Conservation (phyloP, 2,797 vertebrate species). For the Molossus molossus region DNA sequence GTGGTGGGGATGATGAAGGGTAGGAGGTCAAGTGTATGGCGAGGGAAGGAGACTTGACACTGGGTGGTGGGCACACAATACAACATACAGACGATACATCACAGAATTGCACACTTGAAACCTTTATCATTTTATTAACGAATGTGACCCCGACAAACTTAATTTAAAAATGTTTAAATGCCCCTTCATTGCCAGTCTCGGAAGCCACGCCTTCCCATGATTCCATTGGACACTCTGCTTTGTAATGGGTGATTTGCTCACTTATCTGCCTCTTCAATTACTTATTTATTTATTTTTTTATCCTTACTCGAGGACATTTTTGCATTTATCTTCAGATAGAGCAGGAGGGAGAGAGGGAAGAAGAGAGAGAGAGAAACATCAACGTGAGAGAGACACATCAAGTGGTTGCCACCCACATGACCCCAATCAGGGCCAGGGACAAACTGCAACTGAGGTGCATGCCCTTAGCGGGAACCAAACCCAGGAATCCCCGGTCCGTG, state of each 20-base stretch:
- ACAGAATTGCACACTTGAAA: background rate
- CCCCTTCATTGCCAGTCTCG: background rate
- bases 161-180: background rate
- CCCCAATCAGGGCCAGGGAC: no score
- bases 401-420: no score
- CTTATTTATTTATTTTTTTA: no score
- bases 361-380: no score
- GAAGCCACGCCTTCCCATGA: background rate
- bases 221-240: background rate
- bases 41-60: background rate
- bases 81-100: background rate
- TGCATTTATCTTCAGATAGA: no score
- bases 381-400: no score
- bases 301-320: no score
- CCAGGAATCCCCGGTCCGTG: no score
- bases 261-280: background rate
- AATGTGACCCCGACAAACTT: background rate
- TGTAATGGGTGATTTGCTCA: background rate
- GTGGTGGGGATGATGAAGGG: background rate
- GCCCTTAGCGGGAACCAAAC: no score
- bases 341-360: no score
- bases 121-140: background rate
- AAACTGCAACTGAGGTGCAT: no score
- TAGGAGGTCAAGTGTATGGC: no score
- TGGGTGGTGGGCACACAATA: background rate